Evolutionary conservation across 2,888 invertebrate genomes (phyloP), one percentile per base, ranked within the genome.

Genomic region (Tortrix viridana): DNA sequence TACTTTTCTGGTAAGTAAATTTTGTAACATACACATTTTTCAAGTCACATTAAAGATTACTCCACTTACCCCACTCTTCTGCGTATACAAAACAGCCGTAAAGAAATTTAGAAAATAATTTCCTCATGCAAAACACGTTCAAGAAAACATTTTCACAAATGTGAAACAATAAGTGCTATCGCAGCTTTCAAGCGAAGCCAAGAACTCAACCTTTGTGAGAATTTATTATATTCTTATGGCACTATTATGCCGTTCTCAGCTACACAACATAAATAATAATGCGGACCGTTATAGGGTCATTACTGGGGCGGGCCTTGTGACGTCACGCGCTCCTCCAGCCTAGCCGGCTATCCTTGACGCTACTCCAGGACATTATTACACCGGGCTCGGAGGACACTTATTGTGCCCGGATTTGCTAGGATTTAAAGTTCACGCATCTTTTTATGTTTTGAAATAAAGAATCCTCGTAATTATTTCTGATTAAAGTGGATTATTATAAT

Each of bases 191-290:
- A 86, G 82, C 76, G 79, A 79, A 85, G 84, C 84, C 85, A 86
- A 89, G 83, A 85, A 82, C 86, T 85, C 86, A 84, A 89, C 86
- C 77, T 88, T 85, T 85, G 82, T 71, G 85, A 81, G 84, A 88
- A 90, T 89, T 89, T 90, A 90, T 91, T 86, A 89, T 84, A 85
- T 88, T 89, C 88, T 89, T 91, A 91, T 89, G 85, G 85, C 85
- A 85, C 86, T 89, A 90, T 90, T 89, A 91, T 89, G 85, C 88
- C 85, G 88, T 88, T 88, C 87, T 83, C 89, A 86, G 86, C 86
- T 86, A 88, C 88, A 90, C 89, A 91, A 88, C 88, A 90, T 90
- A 91, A 90, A 91, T 91, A 91, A 90, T 89, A 90, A 90, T 87
- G 88, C 84, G 82, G 80, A 73, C 84, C 84, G 88, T 90, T 91